Evolutionary conservation across 2,888 invertebrate species (phyloP).

Genomic region (Tipula unca): DNA sequence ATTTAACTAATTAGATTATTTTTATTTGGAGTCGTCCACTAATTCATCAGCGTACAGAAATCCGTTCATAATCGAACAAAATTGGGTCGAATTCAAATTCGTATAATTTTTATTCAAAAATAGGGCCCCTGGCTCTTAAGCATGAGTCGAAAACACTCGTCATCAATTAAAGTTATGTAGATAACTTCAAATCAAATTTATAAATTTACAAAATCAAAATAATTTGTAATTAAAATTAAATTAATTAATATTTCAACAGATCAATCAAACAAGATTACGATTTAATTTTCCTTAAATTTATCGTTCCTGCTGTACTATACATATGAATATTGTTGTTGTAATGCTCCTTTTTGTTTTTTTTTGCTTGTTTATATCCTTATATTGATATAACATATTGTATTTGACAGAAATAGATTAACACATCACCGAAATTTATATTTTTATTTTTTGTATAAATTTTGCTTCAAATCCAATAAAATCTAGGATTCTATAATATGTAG

Average conservation of each 20-base stretch:
- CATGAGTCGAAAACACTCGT: no score
- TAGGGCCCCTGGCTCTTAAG: no score
- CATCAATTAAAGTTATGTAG: no score
- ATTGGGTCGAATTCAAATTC: no score
- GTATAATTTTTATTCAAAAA: no score
- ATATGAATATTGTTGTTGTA: background rate
- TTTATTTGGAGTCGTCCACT: no score
- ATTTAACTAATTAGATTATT: no score
- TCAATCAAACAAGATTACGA: background rate
- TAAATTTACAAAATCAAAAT: no score
- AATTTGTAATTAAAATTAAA: no score
- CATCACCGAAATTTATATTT: background rate
- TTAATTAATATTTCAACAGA: background rate
- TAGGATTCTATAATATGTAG: background rate
- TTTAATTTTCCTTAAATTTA: background rate
- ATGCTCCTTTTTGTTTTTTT: background rate
- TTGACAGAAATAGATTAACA: background rate
- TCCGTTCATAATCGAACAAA: no score
- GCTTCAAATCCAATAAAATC: background rate
- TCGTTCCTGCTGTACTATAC: background rate
- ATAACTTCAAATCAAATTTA: no score
- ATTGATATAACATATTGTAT: background rate
- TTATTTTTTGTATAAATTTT: background rate
- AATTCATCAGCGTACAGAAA: no score
- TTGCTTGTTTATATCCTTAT: background rate